Evolutionary conservation across 2,888 invertebrate genomes (phyloP).

Genomic region (Zelleria hepariella): DNA sequence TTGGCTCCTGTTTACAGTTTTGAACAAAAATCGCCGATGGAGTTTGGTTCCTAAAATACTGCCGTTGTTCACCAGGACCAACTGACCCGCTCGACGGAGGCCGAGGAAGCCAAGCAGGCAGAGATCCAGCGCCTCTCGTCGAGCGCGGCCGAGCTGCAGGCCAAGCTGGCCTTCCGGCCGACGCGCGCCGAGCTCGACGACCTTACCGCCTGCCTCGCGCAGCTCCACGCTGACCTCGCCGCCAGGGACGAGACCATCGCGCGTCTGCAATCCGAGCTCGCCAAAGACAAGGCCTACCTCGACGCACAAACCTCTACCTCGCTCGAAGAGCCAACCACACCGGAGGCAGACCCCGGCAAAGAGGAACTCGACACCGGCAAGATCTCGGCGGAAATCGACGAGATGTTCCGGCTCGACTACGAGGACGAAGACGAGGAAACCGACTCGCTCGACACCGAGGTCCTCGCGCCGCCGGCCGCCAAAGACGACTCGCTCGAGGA

Average conservation of each 20-base stretch:
- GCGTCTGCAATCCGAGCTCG: constrained; percentile 14
- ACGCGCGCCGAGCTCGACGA: constrained; percentile 71
- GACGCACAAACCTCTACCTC: constrained; percentile 23
- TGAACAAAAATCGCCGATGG: too few relatives aligned
- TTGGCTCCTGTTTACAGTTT: too few relatives aligned
- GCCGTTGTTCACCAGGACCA: constrained; percentile 38
- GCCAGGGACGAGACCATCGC: constrained; percentile 29
- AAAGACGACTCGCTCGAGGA: constrained; percentile 1
- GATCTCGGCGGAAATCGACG: constrained; percentile 60
- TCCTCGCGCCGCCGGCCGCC: constrained; percentile 20
- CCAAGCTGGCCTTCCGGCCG: constrained; percentile 73
- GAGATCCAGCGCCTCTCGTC: constrained; percentile 70
- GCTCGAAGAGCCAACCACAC: constrained; percentile 20
- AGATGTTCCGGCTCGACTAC: constrained; percentile 59
- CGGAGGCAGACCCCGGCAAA: constrained; percentile 16
- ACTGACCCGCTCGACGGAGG: constrained; percentile 51
- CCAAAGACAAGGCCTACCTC: constrained; percentile 21
- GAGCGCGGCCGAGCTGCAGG: constrained; percentile 64
- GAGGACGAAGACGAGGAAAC: constrained; percentile 53
- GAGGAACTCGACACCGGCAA: constrained; percentile 38
- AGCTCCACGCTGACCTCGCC: constrained; percentile 38
- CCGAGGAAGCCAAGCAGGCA: constrained; percentile 70
- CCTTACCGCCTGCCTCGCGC: constrained; percentile 54
- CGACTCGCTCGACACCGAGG: constrained; percentile 52
- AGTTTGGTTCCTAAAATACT: too few relatives aligned